phyloP scores from a whole-genome alignment of 2,113 vertebrate species.

The Ochotona curzoniae region DNA sequence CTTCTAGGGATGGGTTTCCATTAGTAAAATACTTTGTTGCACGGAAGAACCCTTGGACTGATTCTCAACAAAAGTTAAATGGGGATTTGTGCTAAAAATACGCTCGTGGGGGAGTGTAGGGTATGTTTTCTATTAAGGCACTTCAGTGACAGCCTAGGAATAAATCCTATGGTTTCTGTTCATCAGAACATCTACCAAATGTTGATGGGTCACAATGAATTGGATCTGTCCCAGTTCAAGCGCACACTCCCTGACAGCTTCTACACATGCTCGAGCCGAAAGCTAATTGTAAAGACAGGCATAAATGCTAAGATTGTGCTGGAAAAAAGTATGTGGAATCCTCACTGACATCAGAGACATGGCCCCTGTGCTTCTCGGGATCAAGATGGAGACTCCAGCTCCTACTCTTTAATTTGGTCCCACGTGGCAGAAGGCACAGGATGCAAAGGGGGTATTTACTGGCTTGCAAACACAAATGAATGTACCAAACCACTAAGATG shows the following conservation, averaged over 20 bases:
- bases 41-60: neutral
- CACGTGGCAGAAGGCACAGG: neutral
- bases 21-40: conserved; percentile 50
- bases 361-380: neutral
- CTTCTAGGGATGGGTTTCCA: neutral
- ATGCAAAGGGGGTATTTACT: neutral
- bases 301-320: neutral
- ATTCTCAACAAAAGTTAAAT: conserved; percentile 52
- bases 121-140: conserved; percentile 64
- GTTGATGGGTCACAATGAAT: neutral
- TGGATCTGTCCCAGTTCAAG: neutral
- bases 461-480: neutral
- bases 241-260: neutral
- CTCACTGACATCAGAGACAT: neutral
- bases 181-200: conserved; percentile 20
- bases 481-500: neutral
- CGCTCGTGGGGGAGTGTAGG: conserved; percentile 32
- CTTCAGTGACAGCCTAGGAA: conserved; percentile 34
- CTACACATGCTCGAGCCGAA: neutral
- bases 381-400: neutral
- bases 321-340: conserved; percentile 46
- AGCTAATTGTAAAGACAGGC: neutral
- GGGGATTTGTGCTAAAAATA: conserved; percentile 53
- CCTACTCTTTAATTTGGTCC: neutral
- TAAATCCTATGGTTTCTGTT: conserved; percentile 54